Percentiles rank a stretch among this genome's conserved stretches.
These are phyloP conservation scores for Drosophila triauraria DNA, from an alignment of 1,140 invertebrate genomes.

Conservation along the genomic window DNA sequence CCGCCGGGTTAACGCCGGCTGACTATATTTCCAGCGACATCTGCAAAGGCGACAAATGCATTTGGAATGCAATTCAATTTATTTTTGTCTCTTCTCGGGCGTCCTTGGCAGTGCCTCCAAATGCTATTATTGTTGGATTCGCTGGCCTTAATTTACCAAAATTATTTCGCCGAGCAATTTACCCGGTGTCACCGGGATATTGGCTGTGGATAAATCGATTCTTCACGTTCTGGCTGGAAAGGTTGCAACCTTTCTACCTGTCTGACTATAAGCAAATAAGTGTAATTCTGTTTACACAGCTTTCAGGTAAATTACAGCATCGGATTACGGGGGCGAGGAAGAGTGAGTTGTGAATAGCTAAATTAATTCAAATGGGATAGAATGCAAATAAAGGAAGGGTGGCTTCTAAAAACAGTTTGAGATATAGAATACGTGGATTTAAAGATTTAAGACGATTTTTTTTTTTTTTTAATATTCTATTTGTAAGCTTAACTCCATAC, in stretches of 20 bases:
- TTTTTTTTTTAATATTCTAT: too few species aligned
- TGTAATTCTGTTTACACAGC: constrained; percentile 14
- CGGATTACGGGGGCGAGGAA: constrained; percentile 6
- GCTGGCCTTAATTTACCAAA: constrained; percentile 62
- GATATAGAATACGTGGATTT: not conserved
- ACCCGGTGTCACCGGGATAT: constrained; percentile 49
- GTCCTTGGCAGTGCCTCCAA: constrained; percentile 29
- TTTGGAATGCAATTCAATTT: constrained; percentile 79
- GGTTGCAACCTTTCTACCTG: not conserved
- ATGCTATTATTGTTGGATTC: constrained; percentile 52
- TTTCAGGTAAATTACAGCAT: constrained; percentile 1
- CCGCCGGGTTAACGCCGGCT: constrained; percentile 26
- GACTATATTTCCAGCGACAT: constrained; percentile 26
- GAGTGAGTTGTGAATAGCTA: not conserved
- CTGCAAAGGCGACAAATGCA: constrained; percentile 58
- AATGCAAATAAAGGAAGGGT: not conserved
- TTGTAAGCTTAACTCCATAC: too few species aligned
- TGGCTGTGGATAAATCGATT: constrained; percentile 29
- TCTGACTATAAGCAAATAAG: constrained; percentile 21
- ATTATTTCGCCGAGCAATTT: constrained; percentile 30
- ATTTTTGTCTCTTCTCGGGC: constrained; percentile 30
- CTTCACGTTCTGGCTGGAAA: not conserved
- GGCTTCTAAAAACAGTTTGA: not conserved
- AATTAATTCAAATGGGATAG: constrained; percentile 10
- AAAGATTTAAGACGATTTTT: not conserved